Evolutionary conservation across 2,888 invertebrate genomes (phyloP), one percentile per base, ranked within the genome.

Genomic region (Stenichneumon culpator): DNA sequence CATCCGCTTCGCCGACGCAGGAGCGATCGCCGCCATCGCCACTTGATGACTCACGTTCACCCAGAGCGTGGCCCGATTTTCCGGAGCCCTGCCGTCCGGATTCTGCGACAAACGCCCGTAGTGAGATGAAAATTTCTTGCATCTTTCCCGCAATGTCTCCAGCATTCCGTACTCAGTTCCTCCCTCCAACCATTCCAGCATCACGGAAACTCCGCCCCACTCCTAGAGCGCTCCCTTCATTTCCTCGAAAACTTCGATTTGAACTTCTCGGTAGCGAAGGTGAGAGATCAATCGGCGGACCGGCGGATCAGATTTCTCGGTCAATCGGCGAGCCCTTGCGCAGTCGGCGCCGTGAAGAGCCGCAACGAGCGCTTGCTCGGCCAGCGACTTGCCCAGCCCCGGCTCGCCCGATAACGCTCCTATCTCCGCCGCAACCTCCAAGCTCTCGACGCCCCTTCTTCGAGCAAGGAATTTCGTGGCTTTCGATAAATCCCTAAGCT

Each of bases 401-500:
- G 87, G 74, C 60, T 94, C 88, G 4, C 89, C 70, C 7, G 87
- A 88, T n/a, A 88, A 60, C 39, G 88, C 39, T 2, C 97, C 96
- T 44, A 97, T 92, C 69, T 96, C 95, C 0, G 95, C 94, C 0
- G 97, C 96, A 14, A 96, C 91, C 79, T 94, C 94, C 32, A 97
- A 93, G 67, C 94, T 93, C 0, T 95, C 93, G n/a, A 95, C 90
- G 73, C 96, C 95, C 2, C 93, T 93, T 36, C 96, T 94, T 44
- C 95, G 95, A n/a, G 95, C 94, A 32, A 97, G 94, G 0, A 94
- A 88, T 82, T 95, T 94, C 0, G 96, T 96, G 0, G 97, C 97
- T 89, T 96, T 94, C n/a, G 95, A 94, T 5, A 95, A 93, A 60
- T 96, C 94, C 25, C 95, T 95, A 69, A 96, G 91, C 14, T 95